Evolutionary conservation across 2,113 vertebrate species (phyloP), one percentile per base, ranked within the genome.

Genomic region (Petrocephalus microphthalmus): DNA sequence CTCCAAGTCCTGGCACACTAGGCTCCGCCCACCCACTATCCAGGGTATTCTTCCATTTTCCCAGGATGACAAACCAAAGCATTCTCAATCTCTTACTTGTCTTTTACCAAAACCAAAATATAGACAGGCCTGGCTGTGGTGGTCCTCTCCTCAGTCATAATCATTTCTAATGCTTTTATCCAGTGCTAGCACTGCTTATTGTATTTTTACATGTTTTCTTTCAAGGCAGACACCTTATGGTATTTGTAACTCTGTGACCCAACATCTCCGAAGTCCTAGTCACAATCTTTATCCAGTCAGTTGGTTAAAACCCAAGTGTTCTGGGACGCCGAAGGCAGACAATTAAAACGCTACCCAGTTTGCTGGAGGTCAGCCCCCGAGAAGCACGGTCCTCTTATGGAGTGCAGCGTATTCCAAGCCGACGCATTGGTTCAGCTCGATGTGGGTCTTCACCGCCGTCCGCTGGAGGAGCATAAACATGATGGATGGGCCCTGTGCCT

Each of bases 261-360:
- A 42, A 42, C 15, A 15, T 42, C 71, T 37, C 17, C 37, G 33
- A 85, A 29, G 15, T 54, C 84, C 29, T 85, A 54, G n/a, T n/a
- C 84, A 2, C 25, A n/a, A 19, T 85, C 13, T 85, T 85, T 85
- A 85, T 25, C 51, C 29, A 37, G 49, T 56, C 51, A 19, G n/a
- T 33, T 85, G 52, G 15, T 15, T 85, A 54, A 56, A 54, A 85
- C 25, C 13, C 25, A 2, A 53, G 56, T n/a, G 25, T 94, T 93
- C 93, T 93, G 92, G 82, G 93, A 92, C 92, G 93, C 81, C 87
- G 91, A 89, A 92, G 93, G 92, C 92, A 91, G 90, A 90, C 90
- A 90, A 90, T 91, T 91, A 92, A 91, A 92, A 95, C 84, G 93
- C 93, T 93, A 89, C 93, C 83, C 90, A 94, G 92, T 92, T 93